Base-by-base conservation (phyloP, 1,140 invertebrate species). In the Acromyrmex echinatior region DNA sequence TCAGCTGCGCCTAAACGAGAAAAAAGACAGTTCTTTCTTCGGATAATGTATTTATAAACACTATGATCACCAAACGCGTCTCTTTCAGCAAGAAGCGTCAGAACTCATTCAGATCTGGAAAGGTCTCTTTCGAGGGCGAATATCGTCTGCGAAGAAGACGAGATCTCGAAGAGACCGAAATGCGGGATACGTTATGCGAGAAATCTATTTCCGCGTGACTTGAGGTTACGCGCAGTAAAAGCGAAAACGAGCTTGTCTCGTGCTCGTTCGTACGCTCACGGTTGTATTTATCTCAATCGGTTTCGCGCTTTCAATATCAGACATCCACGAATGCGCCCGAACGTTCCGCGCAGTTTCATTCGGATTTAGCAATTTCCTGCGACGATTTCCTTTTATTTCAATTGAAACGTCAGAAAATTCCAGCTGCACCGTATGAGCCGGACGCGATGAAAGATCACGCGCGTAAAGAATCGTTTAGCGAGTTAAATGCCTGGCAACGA, bases 1-100 rank as follows among this genome's bases (percentile, higher is more conserved):
- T 81, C 88, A 90, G 88, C 88, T 90, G 88, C 51, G 76, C 63
- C 60, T 89, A 86, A 89, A 68, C 45, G 86, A 51, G 66, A 70
- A 70, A 70, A 25, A 51, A 16, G 21, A 25, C 49, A 31, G 14
- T 21, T 49, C 62, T 66, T 74, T 56, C 71, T 85, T 71, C 56
- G 63, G 58, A 68, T 58, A 45, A 66, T 31, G 58, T 81, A 86
- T 86, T 86, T 88, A 89, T 79, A 79, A 58, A 66, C 18, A 10
- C 49, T 39, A 5, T n/a, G n/a, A 49, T 60, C 77, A 66, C n/a
- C 31, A 12, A 21, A 62, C 2, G 71, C 21, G 74, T 86, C 80
- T 68, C 70, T 90, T 87, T 90, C 82, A 79, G 56, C 73, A 58
- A 25, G 31, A n/a, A 58, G 21, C 56, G 56, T 45, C 53, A n/a